Evolutionary conservation across 2,797 vertebrate genomes (phyloP), one percentile per base, ranked within the genome.

Genomic region (Dryobates pubescens): DNA sequence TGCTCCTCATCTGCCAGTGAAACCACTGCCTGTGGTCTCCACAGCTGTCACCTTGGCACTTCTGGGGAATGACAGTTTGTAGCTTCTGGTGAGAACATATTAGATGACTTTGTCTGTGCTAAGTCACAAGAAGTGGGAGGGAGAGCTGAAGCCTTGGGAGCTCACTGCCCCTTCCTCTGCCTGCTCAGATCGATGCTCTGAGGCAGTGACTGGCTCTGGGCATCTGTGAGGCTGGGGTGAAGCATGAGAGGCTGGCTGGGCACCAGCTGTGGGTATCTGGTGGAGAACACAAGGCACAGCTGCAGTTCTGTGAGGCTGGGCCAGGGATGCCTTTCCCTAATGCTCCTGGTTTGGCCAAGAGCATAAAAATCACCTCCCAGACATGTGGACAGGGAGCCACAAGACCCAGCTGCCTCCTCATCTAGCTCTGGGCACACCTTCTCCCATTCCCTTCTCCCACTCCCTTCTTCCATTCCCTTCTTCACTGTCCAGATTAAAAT

Each of bases 41-140:
- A 78, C 62, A 75, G 92, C 82, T 81, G 86, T 57, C 87, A 77
- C 93, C 85, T 19, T 34, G 82, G 82, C 75, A 36, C 89, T 90
- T 62, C 22, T 59, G 85, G 75, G 72, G 56, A 87, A 56, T 63
- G 91, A 77, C 85, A 94, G 10, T 63, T 72, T 3, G 0, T 23
- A 57, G 83, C 83, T 0, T 1, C 80, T 54, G 68, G 41, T 8
- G 3, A 29, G 30, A 70, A 32, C 26, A 26, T 20, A 22, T 53
- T 49, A 74, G 49, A 63, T 69, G 58, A 43, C 85, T 90, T 90
- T 20, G 49, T 56, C 29, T 53, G 59, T 74, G 82, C 70, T 34
- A 45, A 75, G 67, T 36, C 77, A 41, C 56, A 59, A 64, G 86
- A 38, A 86, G 65, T 0, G 0, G 49, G 62, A 89, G 45, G 43